These are phyloP conservation scores for Apantesis nais DNA, from an alignment of 2,888 invertebrate species.

Conservation along the genomic window DNA sequence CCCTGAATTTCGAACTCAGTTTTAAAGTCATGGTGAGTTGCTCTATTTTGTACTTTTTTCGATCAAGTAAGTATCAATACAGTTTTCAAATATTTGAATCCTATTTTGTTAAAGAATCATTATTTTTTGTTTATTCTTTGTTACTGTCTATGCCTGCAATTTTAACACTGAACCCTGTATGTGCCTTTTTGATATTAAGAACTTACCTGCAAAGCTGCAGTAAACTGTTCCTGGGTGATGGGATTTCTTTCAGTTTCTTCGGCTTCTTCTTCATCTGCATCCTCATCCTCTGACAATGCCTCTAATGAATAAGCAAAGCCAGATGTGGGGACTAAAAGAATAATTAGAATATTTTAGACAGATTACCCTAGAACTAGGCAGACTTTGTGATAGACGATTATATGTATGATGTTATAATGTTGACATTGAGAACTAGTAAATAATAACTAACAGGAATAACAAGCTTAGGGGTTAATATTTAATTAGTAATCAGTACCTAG, in stretches of 20 bases:
- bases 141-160: not conserved
- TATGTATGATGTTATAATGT: not conserved
- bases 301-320: slow-evolving; percentile 82
- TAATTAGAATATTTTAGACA: not conserved
- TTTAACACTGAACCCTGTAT: not conserved
- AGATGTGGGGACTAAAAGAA: slow-evolving; percentile 76
- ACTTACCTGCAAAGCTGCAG: slow-evolving; percentile 88
- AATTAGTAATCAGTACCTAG: not conserved
- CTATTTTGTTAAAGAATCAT: no score
- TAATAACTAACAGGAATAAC: not conserved
- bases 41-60: no score
- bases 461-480: not conserved
- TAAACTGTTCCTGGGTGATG: slow-evolving; percentile 91
- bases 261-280: slow-evolving; percentile 75
- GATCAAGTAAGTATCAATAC: no score
- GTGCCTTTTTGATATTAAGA: not conserved
- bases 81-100: not conserved
- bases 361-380: not conserved
- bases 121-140: no score
- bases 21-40: no score
- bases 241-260: slow-evolving; percentile 79
- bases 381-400: not conserved
- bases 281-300: slow-evolving; percentile 79
- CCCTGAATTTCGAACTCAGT: no score
- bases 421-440: not conserved